phyloP scores from a whole-genome alignment of 2,113 vertebrate species.

The Ceyx cyanopectus region DNA sequence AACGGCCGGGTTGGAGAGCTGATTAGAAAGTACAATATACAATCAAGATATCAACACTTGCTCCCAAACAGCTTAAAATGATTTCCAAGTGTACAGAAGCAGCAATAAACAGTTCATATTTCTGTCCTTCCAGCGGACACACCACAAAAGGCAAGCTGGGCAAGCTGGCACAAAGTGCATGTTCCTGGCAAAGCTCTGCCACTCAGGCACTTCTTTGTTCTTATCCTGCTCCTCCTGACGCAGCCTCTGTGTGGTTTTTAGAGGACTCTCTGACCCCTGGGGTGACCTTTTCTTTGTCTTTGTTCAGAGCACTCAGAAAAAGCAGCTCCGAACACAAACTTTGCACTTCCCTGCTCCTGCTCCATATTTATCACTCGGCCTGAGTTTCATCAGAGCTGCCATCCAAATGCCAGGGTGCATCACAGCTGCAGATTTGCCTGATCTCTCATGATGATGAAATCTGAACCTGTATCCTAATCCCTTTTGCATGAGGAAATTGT shows the following conservation, averaged over 20 bases:
- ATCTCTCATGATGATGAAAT: neutral
- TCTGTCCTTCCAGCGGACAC: slow-evolving; percentile 16
- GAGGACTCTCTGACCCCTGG: accelerated
- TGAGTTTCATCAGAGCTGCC: neutral
- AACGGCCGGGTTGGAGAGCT: slow-evolving; percentile 17
- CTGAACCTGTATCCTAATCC: neutral
- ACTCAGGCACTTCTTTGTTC: neutral
- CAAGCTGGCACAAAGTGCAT: neutral
- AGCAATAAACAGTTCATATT: slow-evolving; percentile 44
- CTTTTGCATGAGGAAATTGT: neutral
- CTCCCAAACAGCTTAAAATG: slow-evolving; percentile 4
- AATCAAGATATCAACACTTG: slow-evolving; percentile 55
- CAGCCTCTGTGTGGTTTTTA: neutral
- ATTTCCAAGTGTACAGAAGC: neutral
- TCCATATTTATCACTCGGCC: neutral
- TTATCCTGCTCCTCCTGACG: neutral
- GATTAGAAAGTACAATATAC: slow-evolving; percentile 63
- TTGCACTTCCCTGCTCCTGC: neutral
- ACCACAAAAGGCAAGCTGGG: slow-evolving; percentile 3
- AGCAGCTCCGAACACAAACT: neutral
- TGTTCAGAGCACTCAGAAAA: neutral
- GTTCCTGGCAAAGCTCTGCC: neutral
- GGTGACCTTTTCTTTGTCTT: neutral
- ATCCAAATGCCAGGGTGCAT: neutral
- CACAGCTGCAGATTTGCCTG: neutral